These are phyloP conservation scores for Egretta garzetta DNA, from an alignment of 2,113 vertebrate species.

Conservation along the genomic window DNA sequence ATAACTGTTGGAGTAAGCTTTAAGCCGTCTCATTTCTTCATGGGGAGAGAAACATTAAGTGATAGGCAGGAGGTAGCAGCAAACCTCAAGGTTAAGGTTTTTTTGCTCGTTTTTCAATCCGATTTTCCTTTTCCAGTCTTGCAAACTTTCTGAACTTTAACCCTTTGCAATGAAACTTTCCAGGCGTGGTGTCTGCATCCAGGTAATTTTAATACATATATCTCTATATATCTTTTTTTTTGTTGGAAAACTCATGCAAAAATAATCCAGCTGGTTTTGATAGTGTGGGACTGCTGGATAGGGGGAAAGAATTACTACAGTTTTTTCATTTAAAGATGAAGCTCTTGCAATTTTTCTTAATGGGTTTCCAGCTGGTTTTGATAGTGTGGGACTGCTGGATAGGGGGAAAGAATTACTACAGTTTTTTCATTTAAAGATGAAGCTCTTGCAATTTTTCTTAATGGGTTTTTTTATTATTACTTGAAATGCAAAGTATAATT, in stretches of 20 bases:
- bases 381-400: not conserved
- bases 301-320: not conserved
- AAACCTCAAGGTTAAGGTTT: not conserved
- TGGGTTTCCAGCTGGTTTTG: not conserved
- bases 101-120: not conserved
- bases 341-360: not conserved
- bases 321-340: not conserved
- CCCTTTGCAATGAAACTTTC: conserved; percentile 45
- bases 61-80: not conserved
- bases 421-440: not conserved
- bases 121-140: conserved; percentile 35
- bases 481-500: not conserved
- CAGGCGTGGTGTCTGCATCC: conserved; percentile 7
- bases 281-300: not conserved
- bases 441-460: not conserved
- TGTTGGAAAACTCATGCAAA: not conserved
- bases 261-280: not conserved
- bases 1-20: not conserved
- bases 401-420: not conserved
- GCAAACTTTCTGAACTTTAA: conserved; percentile 36
- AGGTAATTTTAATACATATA: conserved; percentile 9
- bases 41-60: not conserved
- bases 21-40: not conserved
- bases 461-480: not conserved
- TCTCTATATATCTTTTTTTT: not conserved